Evolutionary conservation across 2,797 vertebrate species (phyloP).

Genomic region (Sebastes wilsoni): DNA sequence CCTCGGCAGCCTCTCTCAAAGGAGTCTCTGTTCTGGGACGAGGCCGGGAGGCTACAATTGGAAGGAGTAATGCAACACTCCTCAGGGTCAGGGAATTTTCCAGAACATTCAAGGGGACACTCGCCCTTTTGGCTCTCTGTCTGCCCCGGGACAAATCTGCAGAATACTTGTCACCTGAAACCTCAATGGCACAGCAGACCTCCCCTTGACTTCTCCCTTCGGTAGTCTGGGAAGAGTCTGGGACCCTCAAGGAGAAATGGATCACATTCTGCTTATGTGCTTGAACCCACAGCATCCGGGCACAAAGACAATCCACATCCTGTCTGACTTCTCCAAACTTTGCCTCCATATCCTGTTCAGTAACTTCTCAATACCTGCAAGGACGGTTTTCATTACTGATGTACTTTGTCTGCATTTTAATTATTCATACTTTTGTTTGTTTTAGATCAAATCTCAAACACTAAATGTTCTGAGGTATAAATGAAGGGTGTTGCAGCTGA

Average conservation of each 20-base stretch:
- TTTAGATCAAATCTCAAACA: neutral
- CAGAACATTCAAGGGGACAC: conserved; percentile 59
- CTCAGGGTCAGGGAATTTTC: conserved; percentile 69
- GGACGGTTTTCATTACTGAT: conserved; percentile 11
- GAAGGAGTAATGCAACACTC: conserved; percentile 72
- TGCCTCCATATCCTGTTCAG: neutral
- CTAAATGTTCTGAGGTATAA: neutral
- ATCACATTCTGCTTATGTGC: conserved; percentile 50
- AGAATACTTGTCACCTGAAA: conserved; percentile 71
- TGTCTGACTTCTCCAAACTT: conserved; percentile 34
- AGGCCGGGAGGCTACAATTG: conserved; percentile 47
- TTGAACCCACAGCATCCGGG: conserved; percentile 2
- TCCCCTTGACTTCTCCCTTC: neutral
- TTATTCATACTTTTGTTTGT: conserved; percentile 11
- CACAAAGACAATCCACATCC: conserved; percentile 43
- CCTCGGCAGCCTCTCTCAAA: conserved; percentile 59
- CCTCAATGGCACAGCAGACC: conserved; percentile 26
- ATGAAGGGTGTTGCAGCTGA: conserved; percentile 9
- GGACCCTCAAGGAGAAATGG: conserved; percentile 60
- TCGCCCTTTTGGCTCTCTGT: conserved; percentile 59
- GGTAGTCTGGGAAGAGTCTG: conserved; percentile 41
- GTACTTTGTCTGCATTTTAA: conserved; percentile 11
- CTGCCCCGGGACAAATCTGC: conserved; percentile 57
- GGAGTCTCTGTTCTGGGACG: conserved; percentile 69
- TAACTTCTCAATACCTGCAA: neutral